A percentile compares a stretch with the other conserved stretches of the same genome.
Conservation (phyloP, 2,888 invertebrate species). For the Helicoverpa assulta region DNA sequence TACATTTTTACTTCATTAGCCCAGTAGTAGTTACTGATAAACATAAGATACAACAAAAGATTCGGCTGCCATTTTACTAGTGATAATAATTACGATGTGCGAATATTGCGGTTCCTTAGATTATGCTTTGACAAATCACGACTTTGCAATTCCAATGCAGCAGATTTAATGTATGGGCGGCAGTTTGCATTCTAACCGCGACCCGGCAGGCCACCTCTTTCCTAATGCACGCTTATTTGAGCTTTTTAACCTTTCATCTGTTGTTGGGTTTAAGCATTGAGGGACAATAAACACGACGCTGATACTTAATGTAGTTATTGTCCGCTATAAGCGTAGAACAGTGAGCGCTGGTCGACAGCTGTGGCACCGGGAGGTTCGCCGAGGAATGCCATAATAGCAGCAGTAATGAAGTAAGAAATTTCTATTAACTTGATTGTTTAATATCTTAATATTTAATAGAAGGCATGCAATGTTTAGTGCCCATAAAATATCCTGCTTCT, state of each 20-base stretch:
- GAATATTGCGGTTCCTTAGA: slow-evolving; percentile 89
- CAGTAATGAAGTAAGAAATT: background rate
- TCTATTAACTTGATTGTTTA: background rate
- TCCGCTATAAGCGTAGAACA: slow-evolving; percentile 74
- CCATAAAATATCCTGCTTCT: background rate
- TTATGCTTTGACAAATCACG: slow-evolving; percentile 91
- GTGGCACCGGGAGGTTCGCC: slow-evolving; percentile 1
- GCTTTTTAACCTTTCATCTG: slow-evolving; percentile 90
- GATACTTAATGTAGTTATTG: slow-evolving; percentile 81
- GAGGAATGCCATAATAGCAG: background rate
- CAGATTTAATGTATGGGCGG: slow-evolving; percentile 90
- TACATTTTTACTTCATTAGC: slow-evolving; percentile 1
- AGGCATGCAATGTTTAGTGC: background rate
- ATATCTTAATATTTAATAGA: background rate
- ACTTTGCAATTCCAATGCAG: slow-evolving; percentile 90
- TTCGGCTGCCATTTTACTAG: slow-evolving; percentile 87
- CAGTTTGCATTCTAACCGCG: slow-evolving; percentile 90
- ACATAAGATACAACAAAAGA: slow-evolving; percentile 67
- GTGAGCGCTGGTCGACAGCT: slow-evolving; percentile 19
- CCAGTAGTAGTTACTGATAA: slow-evolving; percentile 19
- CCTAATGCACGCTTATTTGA: slow-evolving; percentile 90
- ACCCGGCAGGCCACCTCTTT: slow-evolving; percentile 89
- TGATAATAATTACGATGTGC: slow-evolving; percentile 90
- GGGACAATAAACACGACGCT: slow-evolving; percentile 86
- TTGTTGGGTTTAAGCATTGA: slow-evolving; percentile 86